A percentile compares a stretch with the other conserved stretches of the same genome.
Evolutionary conservation across 2,113 vertebrate species (phyloP).

Genomic region (Xerus inauris): DNA sequence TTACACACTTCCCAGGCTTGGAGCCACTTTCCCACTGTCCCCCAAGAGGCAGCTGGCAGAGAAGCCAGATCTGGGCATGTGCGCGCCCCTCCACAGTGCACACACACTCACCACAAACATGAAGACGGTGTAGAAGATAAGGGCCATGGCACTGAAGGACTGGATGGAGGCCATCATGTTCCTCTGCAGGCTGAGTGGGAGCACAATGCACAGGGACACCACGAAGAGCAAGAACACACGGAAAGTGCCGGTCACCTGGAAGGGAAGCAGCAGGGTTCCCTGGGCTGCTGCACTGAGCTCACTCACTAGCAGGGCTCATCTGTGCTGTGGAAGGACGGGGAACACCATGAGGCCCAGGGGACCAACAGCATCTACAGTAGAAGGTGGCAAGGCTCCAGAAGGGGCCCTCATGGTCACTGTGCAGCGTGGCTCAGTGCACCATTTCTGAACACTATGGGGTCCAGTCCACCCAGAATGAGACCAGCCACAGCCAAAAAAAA

Average conservation of each 20-base stretch:
- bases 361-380: fast-evolving
- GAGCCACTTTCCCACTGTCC: fast-evolving
- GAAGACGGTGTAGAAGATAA: constrained; percentile 97
- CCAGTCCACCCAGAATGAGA: not conserved
- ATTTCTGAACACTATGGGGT: not conserved
- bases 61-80: not conserved
- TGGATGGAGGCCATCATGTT: constrained; percentile 99
- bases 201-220: constrained; percentile 95
- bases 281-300: not conserved
- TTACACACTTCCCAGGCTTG: not conserved
- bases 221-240: constrained; percentile 92
- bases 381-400: fast-evolving
- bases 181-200: constrained; percentile 97
- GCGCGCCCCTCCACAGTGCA: fast-evolving
- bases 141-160: constrained; percentile 99
- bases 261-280: not conserved
- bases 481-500: not conserved
- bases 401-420: not conserved
- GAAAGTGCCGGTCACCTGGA: constrained; percentile 91
- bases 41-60: not conserved
- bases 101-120: constrained; percentile 95
- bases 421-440: not conserved
- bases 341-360: fast-evolving
- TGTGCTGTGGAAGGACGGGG: not conserved
- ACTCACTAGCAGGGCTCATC: not conserved